Conservation (phyloP, 1,140 invertebrate genomes). For the Drosophila ercepeae region DNA sequence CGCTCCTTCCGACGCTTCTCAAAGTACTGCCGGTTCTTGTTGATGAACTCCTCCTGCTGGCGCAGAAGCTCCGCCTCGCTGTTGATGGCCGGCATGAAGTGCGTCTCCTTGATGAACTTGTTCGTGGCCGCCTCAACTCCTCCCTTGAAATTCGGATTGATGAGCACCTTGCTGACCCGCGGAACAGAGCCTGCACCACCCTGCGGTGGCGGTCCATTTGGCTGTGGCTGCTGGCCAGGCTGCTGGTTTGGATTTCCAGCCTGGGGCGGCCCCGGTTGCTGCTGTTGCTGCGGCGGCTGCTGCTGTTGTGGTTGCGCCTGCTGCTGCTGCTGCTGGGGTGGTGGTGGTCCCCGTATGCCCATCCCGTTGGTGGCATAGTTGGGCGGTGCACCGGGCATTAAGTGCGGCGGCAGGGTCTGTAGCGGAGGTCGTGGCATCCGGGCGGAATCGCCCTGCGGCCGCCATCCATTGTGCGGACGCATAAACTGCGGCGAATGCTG, state of each 20-base stretch:
- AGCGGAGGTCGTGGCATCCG: slow-evolving; percentile 74
- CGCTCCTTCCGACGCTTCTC: slow-evolving; percentile 80
- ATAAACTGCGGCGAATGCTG: slow-evolving; percentile 58
- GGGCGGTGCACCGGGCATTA: slow-evolving; percentile 59
- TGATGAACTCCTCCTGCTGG: slow-evolving; percentile 83
- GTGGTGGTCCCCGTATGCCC: slow-evolving; percentile 61
- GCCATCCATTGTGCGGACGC: slow-evolving; percentile 69
- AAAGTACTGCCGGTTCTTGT: slow-evolving; percentile 81
- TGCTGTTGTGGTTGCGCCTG: slow-evolving; percentile 20
- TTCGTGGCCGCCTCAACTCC: slow-evolving; percentile 83
- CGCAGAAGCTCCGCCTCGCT: slow-evolving; percentile 78
- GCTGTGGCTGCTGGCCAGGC: slow-evolving; percentile 19
- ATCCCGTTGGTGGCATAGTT: slow-evolving; percentile 65
- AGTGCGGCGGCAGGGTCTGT: slow-evolving; percentile 64
- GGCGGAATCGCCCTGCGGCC: slow-evolving; percentile 54
- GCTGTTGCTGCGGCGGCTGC: slow-evolving; percentile 28
- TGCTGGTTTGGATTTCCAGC: slow-evolving; percentile 8
- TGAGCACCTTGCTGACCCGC: slow-evolving; percentile 80
- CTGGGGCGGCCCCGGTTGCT: neutral
- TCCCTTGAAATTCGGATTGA: slow-evolving; percentile 83
- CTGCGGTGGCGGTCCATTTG: slow-evolving; percentile 17
- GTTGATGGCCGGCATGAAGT: slow-evolving; percentile 78
- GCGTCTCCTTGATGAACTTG: slow-evolving; percentile 83
- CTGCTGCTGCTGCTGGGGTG: slow-evolving; percentile 49
- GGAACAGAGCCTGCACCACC: slow-evolving; percentile 33